These are phyloP conservation scores for Bombus difficillimus DNA, from an alignment of 1,140 invertebrate genomes.

Conservation along the genomic window DNA sequence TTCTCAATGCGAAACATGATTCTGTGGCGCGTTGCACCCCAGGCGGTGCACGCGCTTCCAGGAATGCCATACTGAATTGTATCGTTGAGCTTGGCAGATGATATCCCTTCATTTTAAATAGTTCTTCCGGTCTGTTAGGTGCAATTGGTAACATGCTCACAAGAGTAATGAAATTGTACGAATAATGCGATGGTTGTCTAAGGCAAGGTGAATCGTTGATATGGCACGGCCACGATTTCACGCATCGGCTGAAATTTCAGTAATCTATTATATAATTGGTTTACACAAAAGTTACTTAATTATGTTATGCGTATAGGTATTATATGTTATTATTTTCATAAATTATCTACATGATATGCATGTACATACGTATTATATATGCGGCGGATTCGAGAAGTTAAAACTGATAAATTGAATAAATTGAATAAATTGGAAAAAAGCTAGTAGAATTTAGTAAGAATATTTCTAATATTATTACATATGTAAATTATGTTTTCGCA, in stretches of 20 bases:
- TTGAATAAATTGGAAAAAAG: too few relatives aligned
- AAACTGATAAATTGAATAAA: too few relatives aligned
- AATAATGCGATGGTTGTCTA: slow-evolving; percentile 90
- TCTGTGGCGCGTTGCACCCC: slow-evolving; percentile 85
- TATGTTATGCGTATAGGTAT: neutral
- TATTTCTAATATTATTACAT: too few relatives aligned
- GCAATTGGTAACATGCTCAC: slow-evolving; percentile 92
- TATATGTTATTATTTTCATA: neutral
- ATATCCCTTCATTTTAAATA: slow-evolving; percentile 95
- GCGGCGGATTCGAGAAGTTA: too few relatives aligned
- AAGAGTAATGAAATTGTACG: slow-evolving; percentile 96
- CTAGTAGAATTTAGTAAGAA: too few relatives aligned
- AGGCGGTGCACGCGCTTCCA: slow-evolving; percentile 85
- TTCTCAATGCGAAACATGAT: slow-evolving; percentile 86
- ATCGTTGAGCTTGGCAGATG: slow-evolving; percentile 86
- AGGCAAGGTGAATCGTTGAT: slow-evolving; percentile 88
- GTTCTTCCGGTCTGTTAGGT: slow-evolving; percentile 85
- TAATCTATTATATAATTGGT: neutral
- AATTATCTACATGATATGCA: too few relatives aligned
- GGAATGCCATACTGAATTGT: slow-evolving; percentile 89
- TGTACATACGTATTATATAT: too few relatives aligned
- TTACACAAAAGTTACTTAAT: neutral
- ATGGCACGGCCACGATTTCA: slow-evolving; percentile 87
- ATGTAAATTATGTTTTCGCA: neutral
- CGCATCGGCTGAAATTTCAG: slow-evolving; percentile 89